Percentiles rank a stretch among this genome's conserved stretches.
Evolutionary conservation across 2,113 vertebrate genomes (phyloP).

Genomic region (Pollimyrus isidori): DNA sequence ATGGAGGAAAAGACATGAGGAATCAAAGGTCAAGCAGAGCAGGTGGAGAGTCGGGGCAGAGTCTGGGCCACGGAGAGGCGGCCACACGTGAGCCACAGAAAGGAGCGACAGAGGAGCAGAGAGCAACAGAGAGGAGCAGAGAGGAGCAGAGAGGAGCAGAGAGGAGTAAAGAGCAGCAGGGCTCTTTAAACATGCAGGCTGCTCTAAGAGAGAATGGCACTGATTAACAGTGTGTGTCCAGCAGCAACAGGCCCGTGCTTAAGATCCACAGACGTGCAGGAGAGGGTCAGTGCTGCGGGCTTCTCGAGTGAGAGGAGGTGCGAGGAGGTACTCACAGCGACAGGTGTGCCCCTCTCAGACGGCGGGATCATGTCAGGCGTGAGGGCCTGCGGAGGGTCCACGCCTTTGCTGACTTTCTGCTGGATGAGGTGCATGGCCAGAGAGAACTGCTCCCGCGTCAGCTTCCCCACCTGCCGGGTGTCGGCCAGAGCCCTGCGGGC

Average conservation of each 20-base stretch:
- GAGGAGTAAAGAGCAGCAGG: background rate
- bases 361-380: slow-evolving; percentile 90
- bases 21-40: background rate
- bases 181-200: background rate
- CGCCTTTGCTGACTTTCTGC: slow-evolving; percentile 91
- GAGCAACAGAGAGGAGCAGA: no score
- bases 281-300: background rate
- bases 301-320: background rate
- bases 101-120: background rate
- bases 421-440: slow-evolving; percentile 95
- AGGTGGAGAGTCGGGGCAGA: background rate
- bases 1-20: background rate
- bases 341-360: slow-evolving; percentile 75
- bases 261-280: background rate
- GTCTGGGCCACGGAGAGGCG: background rate
- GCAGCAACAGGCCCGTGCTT: background rate
- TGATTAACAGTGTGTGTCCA: background rate
- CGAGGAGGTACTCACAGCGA: slow-evolving; percentile 60
- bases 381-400: slow-evolving; percentile 85
- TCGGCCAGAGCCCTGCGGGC: slow-evolving; percentile 82
- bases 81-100: background rate
- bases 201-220: background rate
- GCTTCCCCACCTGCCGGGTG: slow-evolving; percentile 86
- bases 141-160: background rate
- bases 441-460: slow-evolving; percentile 88